phyloP scores from a whole-genome alignment of 92 coral and sea anemone species.

The Actinostola sp. region DNA sequence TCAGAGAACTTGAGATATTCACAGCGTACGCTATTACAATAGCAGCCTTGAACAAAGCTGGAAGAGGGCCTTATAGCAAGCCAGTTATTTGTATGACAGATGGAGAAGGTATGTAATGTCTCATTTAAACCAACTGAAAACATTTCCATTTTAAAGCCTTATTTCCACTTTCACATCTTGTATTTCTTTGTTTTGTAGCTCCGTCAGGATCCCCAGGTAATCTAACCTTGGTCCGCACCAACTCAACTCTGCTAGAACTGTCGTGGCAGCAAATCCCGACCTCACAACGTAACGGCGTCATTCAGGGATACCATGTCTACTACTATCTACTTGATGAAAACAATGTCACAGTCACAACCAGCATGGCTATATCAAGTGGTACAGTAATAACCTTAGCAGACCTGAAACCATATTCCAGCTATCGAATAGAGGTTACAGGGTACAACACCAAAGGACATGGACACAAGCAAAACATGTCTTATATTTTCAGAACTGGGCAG shows the following conservation, averaged over 20 bases:
- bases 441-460: slow-evolving; percentile 60
- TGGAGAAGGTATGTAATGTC: slow-evolving; percentile 51
- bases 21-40: slow-evolving; percentile 42
- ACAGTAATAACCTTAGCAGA: neutral
- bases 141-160: neutral
- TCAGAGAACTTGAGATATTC: slow-evolving; percentile 29
- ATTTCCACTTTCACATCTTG: neutral
- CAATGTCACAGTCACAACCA: neutral
- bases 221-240: neutral
- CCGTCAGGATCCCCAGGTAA: slow-evolving; percentile 5
- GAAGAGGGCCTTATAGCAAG: slow-evolving; percentile 48
- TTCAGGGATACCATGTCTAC: neutral
- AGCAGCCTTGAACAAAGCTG: slow-evolving; percentile 40
- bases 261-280: neutral
- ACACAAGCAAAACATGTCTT: slow-evolving; percentile 28
- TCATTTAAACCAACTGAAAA: neutral
- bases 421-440: slow-evolving; percentile 44
- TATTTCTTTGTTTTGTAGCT: neutral
- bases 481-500: slow-evolving; percentile 1
- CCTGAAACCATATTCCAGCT: slow-evolving; percentile 49
- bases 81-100: slow-evolving; percentile 41
- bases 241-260: neutral
- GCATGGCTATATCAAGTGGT: neutral
- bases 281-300: neutral
- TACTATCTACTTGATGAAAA: neutral